phyloP scores from a whole-genome alignment of 1,140 invertebrate genomes.

The Cotesia chilonis region DNA sequence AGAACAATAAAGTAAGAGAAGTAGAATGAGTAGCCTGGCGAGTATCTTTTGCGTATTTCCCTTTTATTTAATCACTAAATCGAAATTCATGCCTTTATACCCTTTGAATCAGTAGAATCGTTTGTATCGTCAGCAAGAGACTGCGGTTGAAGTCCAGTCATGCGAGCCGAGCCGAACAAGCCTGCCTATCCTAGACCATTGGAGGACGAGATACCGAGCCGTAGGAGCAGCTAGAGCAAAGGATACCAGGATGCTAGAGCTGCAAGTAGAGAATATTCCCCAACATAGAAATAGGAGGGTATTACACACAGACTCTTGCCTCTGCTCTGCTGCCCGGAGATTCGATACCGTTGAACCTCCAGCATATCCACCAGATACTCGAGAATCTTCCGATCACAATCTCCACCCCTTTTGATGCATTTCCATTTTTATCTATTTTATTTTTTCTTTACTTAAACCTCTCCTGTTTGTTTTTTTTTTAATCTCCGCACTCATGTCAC shows the following conservation, averaged over 20 bases:
- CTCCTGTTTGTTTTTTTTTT: neutral
- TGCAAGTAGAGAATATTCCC: too few species aligned
- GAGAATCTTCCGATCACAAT: slow-evolving; percentile 14
- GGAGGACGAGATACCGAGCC: neutral
- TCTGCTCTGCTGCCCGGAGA: slow-evolving; percentile 16
- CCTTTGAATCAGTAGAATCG: slow-evolving; percentile 15
- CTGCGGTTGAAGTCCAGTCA: slow-evolving; percentile 1
- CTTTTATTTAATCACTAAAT: neutral
- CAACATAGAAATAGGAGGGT: too few species aligned
- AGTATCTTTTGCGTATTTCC: neutral
- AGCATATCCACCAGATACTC: slow-evolving; percentile 17
- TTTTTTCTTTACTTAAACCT: neutral
- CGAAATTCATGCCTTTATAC: slow-evolving; percentile 1
- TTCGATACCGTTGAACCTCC: slow-evolving; percentile 29
- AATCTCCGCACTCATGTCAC: neutral
- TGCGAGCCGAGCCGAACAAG: neutral
- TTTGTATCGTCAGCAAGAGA: slow-evolving; percentile 22
- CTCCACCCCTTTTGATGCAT: neutral
- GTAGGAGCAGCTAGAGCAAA: too few species aligned
- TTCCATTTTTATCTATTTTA: slow-evolving; percentile 9
- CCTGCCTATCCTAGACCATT: neutral
- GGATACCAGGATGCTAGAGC: neutral
- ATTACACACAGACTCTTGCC: slow-evolving; percentile 16
- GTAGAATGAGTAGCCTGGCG: too few species aligned
- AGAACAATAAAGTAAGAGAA: too few species aligned